phyloP scores from a whole-genome alignment of 2,888 invertebrate species.

The Aphidoletes aphidimyza region DNA sequence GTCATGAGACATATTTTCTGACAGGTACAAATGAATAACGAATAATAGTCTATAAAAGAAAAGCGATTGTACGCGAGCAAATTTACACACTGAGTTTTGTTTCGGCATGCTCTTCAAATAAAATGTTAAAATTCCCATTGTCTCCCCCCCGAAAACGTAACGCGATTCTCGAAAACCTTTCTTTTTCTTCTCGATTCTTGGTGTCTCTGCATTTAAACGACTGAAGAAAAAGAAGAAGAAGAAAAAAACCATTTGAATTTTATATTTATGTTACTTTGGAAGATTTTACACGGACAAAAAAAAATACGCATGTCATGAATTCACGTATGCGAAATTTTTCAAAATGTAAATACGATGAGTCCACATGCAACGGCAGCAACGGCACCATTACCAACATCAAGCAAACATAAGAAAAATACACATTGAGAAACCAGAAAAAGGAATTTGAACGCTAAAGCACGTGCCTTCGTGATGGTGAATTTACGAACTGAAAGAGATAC shows the following conservation, averaged over 20 bases:
- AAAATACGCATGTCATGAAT: slow-evolving; percentile 40
- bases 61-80: neutral
- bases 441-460: neutral
- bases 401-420: slow-evolving; percentile 17
- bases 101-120: no score
- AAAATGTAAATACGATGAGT: neutral
- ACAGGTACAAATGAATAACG: neutral
- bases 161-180: no score
- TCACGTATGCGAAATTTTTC: neutral
- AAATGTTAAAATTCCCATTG: no score
- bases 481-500: neutral
- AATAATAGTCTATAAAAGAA: no score
- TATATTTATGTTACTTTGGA: neutral
- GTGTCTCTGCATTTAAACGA: no score
- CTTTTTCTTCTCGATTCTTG: no score
- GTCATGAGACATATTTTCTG: slow-evolving; percentile 29
- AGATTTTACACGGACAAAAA: no score
- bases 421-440: neutral
- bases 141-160: no score
- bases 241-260: slow-evolving; percentile 10
- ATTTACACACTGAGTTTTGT: no score
- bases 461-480: slow-evolving; percentile 10
- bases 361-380: neutral
- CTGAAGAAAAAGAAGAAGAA: neutral
- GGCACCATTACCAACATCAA: neutral